Evolutionary conservation across 2,797 vertebrate genomes (phyloP).

Genomic region (Lithobates pipiens): DNA sequence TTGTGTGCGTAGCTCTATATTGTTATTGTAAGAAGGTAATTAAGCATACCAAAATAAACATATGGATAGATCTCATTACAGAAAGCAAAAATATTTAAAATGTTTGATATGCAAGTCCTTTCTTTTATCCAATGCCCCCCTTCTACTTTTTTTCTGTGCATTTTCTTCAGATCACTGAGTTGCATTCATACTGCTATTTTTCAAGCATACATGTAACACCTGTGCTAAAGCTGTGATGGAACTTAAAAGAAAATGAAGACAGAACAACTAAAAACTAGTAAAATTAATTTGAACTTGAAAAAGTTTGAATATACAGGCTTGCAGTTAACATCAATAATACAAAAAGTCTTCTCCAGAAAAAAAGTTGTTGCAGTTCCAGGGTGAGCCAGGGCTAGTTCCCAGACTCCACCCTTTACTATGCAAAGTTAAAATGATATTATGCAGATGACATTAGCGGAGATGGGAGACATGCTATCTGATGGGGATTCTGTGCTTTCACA

Average conservation of each 20-base stretch:
- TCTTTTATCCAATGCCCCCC: background rate
- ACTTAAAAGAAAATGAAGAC: background rate
- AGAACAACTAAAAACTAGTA: background rate
- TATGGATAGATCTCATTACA: slow-evolving; percentile 22
- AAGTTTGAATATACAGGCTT: background rate
- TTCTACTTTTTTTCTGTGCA: background rate
- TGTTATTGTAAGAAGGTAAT: slow-evolving; percentile 3
- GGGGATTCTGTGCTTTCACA: too few species aligned
- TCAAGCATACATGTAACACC: background rate
- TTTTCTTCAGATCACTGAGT: background rate
- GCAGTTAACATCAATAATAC: too few species aligned
- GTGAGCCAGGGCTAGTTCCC: too few species aligned
- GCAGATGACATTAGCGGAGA: too few species aligned
- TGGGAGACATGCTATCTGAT: too few species aligned
- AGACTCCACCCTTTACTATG: too few species aligned
- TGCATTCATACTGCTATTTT: slow-evolving; percentile 1
- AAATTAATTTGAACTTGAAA: background rate
- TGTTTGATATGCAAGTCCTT: background rate
- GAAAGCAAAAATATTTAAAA: background rate
- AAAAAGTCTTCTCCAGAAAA: too few species aligned
- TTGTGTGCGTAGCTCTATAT: background rate
- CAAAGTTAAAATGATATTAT: too few species aligned
- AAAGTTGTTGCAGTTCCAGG: too few species aligned
- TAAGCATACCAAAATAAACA: slow-evolving; percentile 17
- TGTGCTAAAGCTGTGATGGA: background rate